Evolutionary conservation across 2,888 invertebrate species (phyloP).

Genomic region (Syritta pipiens): DNA sequence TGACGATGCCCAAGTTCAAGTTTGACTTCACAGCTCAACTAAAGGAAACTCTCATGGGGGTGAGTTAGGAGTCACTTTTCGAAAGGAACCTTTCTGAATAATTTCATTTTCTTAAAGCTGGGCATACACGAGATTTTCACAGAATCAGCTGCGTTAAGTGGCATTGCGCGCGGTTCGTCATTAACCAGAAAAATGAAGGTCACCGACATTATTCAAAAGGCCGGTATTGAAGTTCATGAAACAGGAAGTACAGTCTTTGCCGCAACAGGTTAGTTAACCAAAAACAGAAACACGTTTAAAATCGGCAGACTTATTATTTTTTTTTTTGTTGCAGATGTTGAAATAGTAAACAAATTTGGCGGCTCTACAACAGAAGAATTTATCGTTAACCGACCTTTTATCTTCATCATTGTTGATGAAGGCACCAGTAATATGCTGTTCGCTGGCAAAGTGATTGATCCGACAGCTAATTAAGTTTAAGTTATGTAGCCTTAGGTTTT

Average conservation of each 20-base stretch:
- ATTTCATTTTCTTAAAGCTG: constrained; percentile 80
- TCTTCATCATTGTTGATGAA: constrained; percentile 90
- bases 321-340: constrained; percentile 80
- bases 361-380: constrained; percentile 82
- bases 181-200: constrained; percentile 81
- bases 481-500: background rate
- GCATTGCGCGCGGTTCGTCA: constrained; percentile 83
- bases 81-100: too few relatives aligned
- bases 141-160: constrained; percentile 85
- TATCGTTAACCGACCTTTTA: constrained; percentile 86
- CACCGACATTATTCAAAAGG: constrained; percentile 86
- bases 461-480: constrained; percentile 76
- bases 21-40: constrained; percentile 85
- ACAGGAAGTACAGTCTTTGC: constrained; percentile 86
- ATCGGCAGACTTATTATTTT: background rate
- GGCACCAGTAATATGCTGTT: constrained; percentile 86
- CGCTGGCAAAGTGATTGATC: constrained; percentile 86
- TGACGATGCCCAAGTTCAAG: constrained; percentile 87
- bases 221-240: constrained; percentile 89
- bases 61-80: constrained; percentile 75
- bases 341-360: constrained; percentile 87
- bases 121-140: constrained; percentile 87
- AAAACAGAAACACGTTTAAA: background rate
- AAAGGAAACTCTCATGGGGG: constrained; percentile 83
- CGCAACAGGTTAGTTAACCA: constrained; percentile 81